These are phyloP conservation scores for Pachydiplax longipennis DNA, from an alignment of 2,888 invertebrate species.

Conservation along the genomic window DNA sequence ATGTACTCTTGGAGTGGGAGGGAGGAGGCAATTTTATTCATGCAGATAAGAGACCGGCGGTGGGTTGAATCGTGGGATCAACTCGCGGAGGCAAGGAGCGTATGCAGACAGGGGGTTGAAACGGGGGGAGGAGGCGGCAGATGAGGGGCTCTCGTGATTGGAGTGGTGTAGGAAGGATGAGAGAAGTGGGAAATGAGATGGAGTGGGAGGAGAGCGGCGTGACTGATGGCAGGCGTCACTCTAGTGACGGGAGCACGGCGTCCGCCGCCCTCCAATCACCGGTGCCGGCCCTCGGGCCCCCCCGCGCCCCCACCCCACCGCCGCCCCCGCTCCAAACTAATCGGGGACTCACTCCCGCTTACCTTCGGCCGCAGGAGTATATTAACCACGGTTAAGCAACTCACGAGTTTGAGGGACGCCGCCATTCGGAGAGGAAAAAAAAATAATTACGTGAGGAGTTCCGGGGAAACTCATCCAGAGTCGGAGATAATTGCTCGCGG, in stretches of 20 bases:
- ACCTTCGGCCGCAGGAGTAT: conserved; percentile 10
- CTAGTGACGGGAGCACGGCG: conserved; percentile 42
- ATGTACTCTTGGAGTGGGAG: background rate
- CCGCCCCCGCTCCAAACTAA: conserved; percentile 25
- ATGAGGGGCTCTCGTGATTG: conserved; percentile 5
- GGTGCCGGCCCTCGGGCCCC: conserved; percentile 7
- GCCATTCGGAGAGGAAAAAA: background rate
- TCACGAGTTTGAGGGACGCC: background rate
- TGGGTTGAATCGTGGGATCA: background rate
- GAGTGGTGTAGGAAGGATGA: conserved; percentile 7
- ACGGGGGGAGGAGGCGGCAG: background rate
- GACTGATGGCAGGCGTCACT: conserved; percentile 42
- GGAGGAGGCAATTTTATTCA: background rate
- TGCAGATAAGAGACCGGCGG: background rate
- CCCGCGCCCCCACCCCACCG: background rate
- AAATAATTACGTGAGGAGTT: background rate
- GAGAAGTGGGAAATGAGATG: conserved; percentile 24
- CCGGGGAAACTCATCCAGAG: background rate
- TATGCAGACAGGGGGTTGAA: background rate
- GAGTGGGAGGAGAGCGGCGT: background rate
- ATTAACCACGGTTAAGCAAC: conserved; percentile 34
- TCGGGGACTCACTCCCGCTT: conserved; percentile 22
- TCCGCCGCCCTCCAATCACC: conserved; percentile 43
- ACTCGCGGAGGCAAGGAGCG: background rate
- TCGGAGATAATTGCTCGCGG: background rate